A percentile compares a stretch with the other conserved stretches of the same genome.
Evolutionary conservation across 2,797 vertebrate genomes (phyloP).

Genomic region (Bradypodion pumilum): DNA sequence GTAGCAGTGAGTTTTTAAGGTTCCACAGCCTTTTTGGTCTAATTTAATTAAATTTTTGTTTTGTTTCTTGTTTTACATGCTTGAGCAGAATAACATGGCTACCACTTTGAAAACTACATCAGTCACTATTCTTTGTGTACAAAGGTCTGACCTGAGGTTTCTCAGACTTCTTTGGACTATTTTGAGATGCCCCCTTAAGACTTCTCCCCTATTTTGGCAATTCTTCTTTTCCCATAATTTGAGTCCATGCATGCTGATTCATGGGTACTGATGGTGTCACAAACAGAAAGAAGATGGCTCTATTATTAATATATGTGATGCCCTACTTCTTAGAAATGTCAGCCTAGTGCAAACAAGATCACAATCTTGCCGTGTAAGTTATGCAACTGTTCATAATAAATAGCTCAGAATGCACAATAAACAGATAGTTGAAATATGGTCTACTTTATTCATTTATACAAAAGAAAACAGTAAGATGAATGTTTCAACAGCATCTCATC

Average conservation of each 20-base stretch:
- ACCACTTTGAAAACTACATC: too few relatives aligned
- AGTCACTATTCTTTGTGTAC: not conserved
- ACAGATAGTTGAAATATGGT: slow-evolving; percentile 21
- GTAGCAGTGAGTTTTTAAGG: too few relatives aligned
- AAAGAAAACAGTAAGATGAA: slow-evolving; percentile 51
- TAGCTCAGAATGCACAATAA: not conserved
- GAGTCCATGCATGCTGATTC: not conserved
- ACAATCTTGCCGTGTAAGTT: not conserved
- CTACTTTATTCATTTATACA: slow-evolving; percentile 49
- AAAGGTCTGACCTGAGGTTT: too few relatives aligned
- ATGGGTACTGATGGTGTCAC: not conserved
- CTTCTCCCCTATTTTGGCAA: not conserved
- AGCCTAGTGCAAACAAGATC: not conserved
- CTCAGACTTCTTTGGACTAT: not conserved
- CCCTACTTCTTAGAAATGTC: not conserved
- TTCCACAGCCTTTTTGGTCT: too few relatives aligned
- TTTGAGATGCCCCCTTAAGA: not conserved
- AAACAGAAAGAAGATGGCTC: not conserved
- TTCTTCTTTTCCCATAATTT: not conserved
- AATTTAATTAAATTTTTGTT: too few relatives aligned
- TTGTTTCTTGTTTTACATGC: too few relatives aligned
- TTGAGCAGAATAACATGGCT: too few relatives aligned
- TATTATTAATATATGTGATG: not conserved
- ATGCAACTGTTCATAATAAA: not conserved
- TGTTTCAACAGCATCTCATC: slow-evolving; percentile 44